A percentile compares a stretch with the other conserved stretches of the same genome.
These are phyloP conservation scores for Tympanoctomys barrerae DNA, from an alignment of 2,797 vertebrate genomes.

Conservation along the genomic window DNA sequence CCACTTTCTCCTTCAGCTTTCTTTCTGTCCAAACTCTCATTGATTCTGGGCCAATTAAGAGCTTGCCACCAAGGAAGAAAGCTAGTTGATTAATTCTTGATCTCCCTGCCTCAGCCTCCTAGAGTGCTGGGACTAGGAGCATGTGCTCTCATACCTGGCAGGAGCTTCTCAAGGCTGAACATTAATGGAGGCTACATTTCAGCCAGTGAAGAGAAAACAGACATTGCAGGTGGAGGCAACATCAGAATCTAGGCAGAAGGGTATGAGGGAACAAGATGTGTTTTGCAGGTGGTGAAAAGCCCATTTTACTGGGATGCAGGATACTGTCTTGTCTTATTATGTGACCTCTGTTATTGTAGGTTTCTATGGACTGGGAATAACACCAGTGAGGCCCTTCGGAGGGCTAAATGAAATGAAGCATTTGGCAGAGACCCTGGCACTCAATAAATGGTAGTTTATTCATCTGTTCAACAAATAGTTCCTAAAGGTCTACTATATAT, in stretches of 20 bases:
- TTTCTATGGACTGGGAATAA: conserved; percentile 38
- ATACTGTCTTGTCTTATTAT: not conserved
- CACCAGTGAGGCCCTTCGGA: not conserved
- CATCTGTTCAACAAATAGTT: conserved; percentile 35
- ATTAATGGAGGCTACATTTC: not conserved
- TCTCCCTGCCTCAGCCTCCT: not conserved
- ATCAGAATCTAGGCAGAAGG: not conserved
- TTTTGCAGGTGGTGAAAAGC: not conserved
- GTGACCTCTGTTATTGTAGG: not conserved
- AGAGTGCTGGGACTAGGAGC: not conserved
- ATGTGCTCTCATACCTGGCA: not conserved
- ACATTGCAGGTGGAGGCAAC: not conserved
- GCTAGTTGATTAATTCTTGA: not conserved
- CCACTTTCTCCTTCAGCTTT: not conserved
- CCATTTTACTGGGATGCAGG: not conserved
- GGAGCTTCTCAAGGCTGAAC: not conserved
- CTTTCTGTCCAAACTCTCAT: not conserved
- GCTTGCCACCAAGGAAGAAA: not conserved
- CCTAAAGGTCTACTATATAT: not conserved
- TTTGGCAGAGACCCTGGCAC: not conserved
- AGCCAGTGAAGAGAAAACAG: not conserved
- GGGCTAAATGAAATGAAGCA: conserved; percentile 30
- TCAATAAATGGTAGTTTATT: conserved; percentile 43
- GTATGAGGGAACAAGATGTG: not conserved
- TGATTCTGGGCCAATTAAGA: not conserved